These are phyloP conservation scores for Raillietiella orientalis DNA, from an alignment of 2,888 invertebrate genomes.

Conservation along the genomic window DNA sequence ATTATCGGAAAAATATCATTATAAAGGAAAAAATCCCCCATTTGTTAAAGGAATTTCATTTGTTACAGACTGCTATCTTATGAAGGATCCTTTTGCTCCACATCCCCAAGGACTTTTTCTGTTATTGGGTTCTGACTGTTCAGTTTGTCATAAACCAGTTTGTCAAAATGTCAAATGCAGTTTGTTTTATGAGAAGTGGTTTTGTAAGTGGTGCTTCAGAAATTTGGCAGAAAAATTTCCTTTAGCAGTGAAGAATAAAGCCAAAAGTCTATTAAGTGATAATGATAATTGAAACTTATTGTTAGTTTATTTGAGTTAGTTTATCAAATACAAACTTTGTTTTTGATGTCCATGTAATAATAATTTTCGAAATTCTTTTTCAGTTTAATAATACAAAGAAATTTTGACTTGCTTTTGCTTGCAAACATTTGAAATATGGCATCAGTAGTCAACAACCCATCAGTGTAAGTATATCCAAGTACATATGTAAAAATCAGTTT, in stretches of 20 bases:
- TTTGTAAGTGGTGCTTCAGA: constrained; percentile 34
- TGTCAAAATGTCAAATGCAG: constrained; percentile 43
- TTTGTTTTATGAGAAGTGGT: constrained; percentile 36
- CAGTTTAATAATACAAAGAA: too few relatives aligned
- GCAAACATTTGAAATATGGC: too few relatives aligned
- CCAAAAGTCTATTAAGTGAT: too few relatives aligned
- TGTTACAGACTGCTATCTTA: constrained; percentile 36
- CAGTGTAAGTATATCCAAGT: too few relatives aligned
- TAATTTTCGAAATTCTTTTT: too few relatives aligned
- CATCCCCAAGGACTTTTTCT: constrained; percentile 29
- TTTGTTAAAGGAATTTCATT: constrained; percentile 31
- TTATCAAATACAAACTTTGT: too few relatives aligned
- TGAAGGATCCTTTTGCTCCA: constrained; percentile 52
- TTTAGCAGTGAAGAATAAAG: constrained; percentile 25
- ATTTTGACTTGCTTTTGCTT: too few relatives aligned
- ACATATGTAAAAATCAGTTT: too few relatives aligned
- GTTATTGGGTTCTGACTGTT: constrained; percentile 40
- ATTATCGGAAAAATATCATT: constrained; percentile 33
- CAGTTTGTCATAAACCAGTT: constrained; percentile 26
- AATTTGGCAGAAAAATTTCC: constrained; percentile 27
- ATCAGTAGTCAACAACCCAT: too few relatives aligned
- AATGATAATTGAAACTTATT: too few relatives aligned
- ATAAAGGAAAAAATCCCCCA: constrained; percentile 36
- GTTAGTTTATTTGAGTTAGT: too few relatives aligned
- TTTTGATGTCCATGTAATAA: too few relatives aligned